Base-by-base conservation (phyloP, 1,140 invertebrate species). In the Aphelenchoides fujianensis region DNA sequence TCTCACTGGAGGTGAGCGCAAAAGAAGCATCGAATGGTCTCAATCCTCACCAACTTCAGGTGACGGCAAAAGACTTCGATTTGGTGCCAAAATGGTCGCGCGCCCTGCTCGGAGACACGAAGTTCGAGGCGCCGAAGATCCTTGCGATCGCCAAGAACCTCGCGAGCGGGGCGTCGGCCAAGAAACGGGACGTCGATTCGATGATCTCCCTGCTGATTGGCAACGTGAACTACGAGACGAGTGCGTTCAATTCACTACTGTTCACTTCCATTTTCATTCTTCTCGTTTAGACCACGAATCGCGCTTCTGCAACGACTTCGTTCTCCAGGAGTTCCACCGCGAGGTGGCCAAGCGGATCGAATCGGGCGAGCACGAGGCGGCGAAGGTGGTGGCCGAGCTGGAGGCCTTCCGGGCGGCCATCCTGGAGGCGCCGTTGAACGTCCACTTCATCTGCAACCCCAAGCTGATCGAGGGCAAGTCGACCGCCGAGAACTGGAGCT, bases 71-170 rank as follows among this genome's bases (percentile, higher is more conserved):
- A 23, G 48, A 64, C 23, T 67, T 67, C 48, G 12, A 77, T 3
- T 75, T 76, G 12, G 2, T 77, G 19, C 23, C 75, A 0, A 78
- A 80, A 66, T 77, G 75, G 75, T 53, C 75, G 3, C 1, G 72
- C 19, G 64, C 69, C 0, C 69, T 67, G 7, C 53, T 76, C 23
- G 68, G 72, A 12, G 48, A 77, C 16, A 72, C 30, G 35, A 0
- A 66, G 19, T 52, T 69, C 19, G 41, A 53, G 19, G 16, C 16
- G 5, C 19, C 27, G 7, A 75, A 74, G 30, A 28, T 73, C 37
- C 23, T 52, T n/a, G 19, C 28, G 7, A 75, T 73, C 37, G 75
- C 70, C 32, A 78, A 68, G 32, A 76, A 76, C 1, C 62, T 76
- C 34, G 63, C 69, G 30, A 73, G 63, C 34, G 55, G 30, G 1